phyloP scores from a whole-genome alignment of 1,140 invertebrate genomes.

The Psilanteris sp. region DNA sequence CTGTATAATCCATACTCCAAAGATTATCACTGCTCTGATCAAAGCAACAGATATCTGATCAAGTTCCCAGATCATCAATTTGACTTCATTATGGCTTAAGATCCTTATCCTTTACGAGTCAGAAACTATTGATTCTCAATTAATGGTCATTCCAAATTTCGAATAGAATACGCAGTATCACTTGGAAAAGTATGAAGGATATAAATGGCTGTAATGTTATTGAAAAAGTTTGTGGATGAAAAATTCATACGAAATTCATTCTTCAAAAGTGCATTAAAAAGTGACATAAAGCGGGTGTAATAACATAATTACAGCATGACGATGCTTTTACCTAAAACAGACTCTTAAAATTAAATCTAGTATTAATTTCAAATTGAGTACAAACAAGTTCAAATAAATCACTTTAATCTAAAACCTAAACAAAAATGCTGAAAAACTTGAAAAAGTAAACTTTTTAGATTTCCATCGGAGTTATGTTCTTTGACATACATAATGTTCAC shows the following conservation, averaged over 20 bases:
- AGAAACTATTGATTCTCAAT: constrained; percentile 48
- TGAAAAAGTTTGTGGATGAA: too few species aligned
- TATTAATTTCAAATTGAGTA: constrained; percentile 1
- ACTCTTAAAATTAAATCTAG: too few species aligned
- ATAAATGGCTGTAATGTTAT: too few species aligned
- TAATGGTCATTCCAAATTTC: constrained; percentile 30
- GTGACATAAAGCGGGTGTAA: too few species aligned
- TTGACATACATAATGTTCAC: constrained; percentile 32
- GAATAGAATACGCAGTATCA: background rate
- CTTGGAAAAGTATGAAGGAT: background rate
- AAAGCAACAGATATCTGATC: constrained; percentile 56
- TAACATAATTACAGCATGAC: too few species aligned
- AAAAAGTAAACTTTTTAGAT: constrained; percentile 19
- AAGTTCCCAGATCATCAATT: constrained; percentile 48
- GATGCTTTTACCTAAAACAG: too few species aligned
- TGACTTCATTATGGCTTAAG: constrained; percentile 43
- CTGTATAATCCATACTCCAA: constrained; percentile 24
- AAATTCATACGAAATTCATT: too few species aligned
- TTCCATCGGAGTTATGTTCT: constrained; percentile 23
- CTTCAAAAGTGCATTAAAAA: too few species aligned
- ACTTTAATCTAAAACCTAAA: constrained; percentile 13
- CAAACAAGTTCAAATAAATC: constrained; percentile 9
- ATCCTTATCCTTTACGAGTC: constrained; percentile 36
- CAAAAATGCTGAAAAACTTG: background rate
- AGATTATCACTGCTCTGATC: constrained; percentile 40